Conservation (phyloP, 2,113 vertebrate genomes). For the Rhinolophus ferrumequinum region DNA sequence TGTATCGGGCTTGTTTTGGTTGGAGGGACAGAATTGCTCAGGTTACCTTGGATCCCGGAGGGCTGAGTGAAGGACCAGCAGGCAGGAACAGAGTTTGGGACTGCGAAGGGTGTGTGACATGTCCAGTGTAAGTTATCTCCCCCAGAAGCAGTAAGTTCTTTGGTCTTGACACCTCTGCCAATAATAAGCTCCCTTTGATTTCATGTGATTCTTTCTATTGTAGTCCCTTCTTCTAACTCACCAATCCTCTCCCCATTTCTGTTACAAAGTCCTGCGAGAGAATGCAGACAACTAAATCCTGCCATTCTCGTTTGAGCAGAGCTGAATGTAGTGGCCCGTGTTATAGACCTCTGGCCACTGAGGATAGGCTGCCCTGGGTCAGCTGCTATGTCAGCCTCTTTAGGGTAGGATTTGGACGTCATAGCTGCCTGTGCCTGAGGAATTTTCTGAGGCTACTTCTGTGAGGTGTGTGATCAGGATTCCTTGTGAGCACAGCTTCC, state of each 20-base stretch:
- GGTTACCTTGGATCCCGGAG: background rate
- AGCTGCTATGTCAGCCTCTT: background rate
- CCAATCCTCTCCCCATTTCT: background rate
- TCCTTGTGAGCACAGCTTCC: background rate
- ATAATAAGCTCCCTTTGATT: background rate
- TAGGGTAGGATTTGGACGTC: background rate
- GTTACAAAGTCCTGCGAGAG: background rate
- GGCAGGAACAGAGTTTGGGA: background rate
- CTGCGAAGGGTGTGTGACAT: background rate
- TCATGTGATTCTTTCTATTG: background rate
- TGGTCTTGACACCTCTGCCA: background rate
- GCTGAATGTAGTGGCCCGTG: background rate
- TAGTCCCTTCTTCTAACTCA: background rate
- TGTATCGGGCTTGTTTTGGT: background rate
- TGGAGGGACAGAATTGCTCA: background rate
- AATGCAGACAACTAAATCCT: background rate
- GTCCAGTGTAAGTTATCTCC: background rate
- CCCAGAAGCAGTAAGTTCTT: background rate
- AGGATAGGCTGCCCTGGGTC: background rate
- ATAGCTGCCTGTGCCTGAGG: background rate
- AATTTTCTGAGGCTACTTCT: background rate
- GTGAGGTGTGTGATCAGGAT: background rate
- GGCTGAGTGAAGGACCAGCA: background rate
- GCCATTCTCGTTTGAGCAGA: background rate
- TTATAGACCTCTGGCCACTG: background rate